These are phyloP conservation scores for Drosophila carrolli DNA, from an alignment of 1,140 invertebrate species.

Conservation along the genomic window DNA sequence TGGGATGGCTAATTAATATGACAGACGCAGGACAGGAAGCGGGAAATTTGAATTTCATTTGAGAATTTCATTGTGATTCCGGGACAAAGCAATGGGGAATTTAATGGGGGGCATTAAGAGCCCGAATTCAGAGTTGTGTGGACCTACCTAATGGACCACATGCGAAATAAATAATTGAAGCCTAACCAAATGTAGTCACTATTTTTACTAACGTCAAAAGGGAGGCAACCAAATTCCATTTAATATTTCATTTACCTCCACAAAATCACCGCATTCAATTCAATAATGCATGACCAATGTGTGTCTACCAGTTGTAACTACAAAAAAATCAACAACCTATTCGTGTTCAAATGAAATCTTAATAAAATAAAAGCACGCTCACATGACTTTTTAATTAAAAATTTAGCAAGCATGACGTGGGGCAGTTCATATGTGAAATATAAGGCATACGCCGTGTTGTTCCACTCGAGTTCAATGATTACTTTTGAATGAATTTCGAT, in stretches of 20 bases:
- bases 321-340: slow-evolving; percentile 15
- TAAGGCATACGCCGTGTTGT: slow-evolving; percentile 60
- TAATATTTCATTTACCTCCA: slow-evolving; percentile 30
- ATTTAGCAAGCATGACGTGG: slow-evolving; percentile 14
- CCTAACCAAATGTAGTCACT: slow-evolving; percentile 2
- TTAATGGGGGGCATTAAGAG: slow-evolving; percentile 13
- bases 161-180: slow-evolving; percentile 28
- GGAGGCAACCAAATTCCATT: neutral
- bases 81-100: slow-evolving; percentile 9
- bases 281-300: slow-evolving; percentile 38
- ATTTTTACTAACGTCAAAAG: neutral
- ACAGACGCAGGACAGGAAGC: slow-evolving; percentile 51
- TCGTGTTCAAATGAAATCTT: slow-evolving; percentile 12
- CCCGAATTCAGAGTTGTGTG: neutral
- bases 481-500: slow-evolving; percentile 31
- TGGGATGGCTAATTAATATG: slow-evolving; percentile 76
- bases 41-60: slow-evolving; percentile 63
- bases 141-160: slow-evolving; percentile 31
- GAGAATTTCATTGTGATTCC: slow-evolving; percentile 10
- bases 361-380: slow-evolving; percentile 17
- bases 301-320: slow-evolving; percentile 11
- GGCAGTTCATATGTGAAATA: slow-evolving; percentile 56
- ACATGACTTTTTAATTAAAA: slow-evolving; percentile 62
- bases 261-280: slow-evolving; percentile 20
- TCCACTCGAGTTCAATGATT: slow-evolving; percentile 24